Evolutionary conservation across 2,888 invertebrate species (phyloP).

Genomic region (Dorcus hopei): DNA sequence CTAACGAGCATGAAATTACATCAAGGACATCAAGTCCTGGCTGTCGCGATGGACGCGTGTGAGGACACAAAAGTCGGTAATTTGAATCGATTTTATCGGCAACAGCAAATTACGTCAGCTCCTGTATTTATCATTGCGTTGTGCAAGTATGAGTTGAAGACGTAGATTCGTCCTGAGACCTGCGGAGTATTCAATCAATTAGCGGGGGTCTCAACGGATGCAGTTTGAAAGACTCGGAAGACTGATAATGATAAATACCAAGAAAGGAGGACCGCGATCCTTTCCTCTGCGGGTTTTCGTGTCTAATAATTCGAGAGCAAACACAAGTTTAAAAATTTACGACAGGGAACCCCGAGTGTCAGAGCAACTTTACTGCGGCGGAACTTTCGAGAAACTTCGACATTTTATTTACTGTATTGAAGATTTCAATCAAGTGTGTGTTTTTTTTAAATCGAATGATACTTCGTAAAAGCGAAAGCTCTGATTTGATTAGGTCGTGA

Average conservation of each 20-base stretch:
- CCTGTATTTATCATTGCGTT: background rate
- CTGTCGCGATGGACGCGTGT: background rate
- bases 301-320: too few relatives aligned
- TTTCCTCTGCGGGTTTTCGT: too few relatives aligned
- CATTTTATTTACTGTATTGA: too few relatives aligned
- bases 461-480: too few relatives aligned
- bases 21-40: background rate
- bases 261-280: background rate
- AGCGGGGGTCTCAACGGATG: slow-evolving; percentile 26
- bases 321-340: too few relatives aligned
- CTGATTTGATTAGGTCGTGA: too few relatives aligned
- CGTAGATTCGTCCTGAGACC: slow-evolving; percentile 25
- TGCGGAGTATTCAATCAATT: slow-evolving; percentile 33
- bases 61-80: background rate
- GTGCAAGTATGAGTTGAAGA: background rate
- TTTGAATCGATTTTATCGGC: background rate
- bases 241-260: slow-evolving; percentile 18
- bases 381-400: too few relatives aligned
- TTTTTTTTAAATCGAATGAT: too few relatives aligned
- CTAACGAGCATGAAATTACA: too few relatives aligned
- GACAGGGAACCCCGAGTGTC: too few relatives aligned
- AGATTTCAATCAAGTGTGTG: too few relatives aligned
- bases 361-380: too few relatives aligned
- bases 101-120: background rate
- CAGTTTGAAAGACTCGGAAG: slow-evolving; percentile 25